Conservation (phyloP, 2,113 vertebrate genomes). For the Amia ocellicauda region DNA sequence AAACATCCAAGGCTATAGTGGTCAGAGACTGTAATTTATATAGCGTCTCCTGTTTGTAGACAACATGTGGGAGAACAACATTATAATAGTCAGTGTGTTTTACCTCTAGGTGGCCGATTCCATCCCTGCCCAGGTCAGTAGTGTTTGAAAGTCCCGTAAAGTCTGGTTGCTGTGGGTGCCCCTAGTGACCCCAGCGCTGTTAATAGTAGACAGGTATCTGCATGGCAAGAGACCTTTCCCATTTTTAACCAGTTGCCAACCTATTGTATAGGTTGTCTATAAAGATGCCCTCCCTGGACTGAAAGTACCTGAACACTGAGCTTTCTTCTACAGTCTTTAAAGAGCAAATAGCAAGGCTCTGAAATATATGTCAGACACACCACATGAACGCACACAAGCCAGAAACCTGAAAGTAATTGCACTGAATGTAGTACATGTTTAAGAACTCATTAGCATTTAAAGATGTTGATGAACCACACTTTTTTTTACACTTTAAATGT, state of each 20-base stretch:
- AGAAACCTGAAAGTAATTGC: too few relatives aligned
- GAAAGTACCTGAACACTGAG: slow-evolving; percentile 13
- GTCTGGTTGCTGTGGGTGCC: slow-evolving; percentile 33
- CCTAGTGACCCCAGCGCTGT: slow-evolving; percentile 8
- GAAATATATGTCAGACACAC: too few relatives aligned
- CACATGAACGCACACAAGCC: too few relatives aligned
- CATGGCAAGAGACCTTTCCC: slow-evolving; percentile 50
- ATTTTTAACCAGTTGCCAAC: slow-evolving; percentile 35
- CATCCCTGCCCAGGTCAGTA: slow-evolving; percentile 72
- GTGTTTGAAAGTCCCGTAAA: slow-evolving; percentile 26
- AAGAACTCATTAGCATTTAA: too few relatives aligned
- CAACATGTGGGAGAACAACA: slow-evolving; percentile 20
- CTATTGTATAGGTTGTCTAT: slow-evolving; percentile 25
- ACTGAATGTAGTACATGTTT: too few relatives aligned
- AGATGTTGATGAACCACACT: too few relatives aligned
- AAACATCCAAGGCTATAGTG: too few relatives aligned
- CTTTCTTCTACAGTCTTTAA: background rate
- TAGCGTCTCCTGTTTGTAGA: background rate
- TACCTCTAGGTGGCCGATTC: slow-evolving; percentile 69
- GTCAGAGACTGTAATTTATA: background rate
- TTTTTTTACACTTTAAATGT: too few relatives aligned
- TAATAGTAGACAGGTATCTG: slow-evolving; percentile 37
- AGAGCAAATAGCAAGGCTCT: too few relatives aligned
- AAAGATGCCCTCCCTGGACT: slow-evolving; percentile 20
- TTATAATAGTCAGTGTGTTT: slow-evolving; percentile 59